Conservation (phyloP, 2,888 invertebrate genomes). For the Plagodis pulveraria region DNA sequence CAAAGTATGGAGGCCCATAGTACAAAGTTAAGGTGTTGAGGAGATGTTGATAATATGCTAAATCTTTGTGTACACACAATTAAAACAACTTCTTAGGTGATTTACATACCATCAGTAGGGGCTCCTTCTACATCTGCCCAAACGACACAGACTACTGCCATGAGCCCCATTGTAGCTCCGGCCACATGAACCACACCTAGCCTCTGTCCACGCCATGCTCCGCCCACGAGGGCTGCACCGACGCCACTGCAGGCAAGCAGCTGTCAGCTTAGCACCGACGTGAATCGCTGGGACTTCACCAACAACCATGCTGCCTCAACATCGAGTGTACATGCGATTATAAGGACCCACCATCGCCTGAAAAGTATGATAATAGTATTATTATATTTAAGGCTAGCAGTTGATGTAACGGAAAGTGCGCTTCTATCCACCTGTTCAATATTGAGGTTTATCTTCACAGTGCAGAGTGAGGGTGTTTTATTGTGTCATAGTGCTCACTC, state of each 20-base stretch:
- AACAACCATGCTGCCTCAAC: conserved; percentile 95
- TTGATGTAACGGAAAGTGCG: no score
- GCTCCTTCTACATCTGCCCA: conserved; percentile 92
- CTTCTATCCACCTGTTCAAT: no score
- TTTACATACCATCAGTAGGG: conserved; percentile 83
- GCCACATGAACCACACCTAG: conserved; percentile 91
- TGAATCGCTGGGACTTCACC: conserved; percentile 89
- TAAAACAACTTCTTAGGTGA: no score
- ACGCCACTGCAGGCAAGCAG: conserved; percentile 94
- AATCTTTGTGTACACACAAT: no score
- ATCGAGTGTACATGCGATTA: conserved; percentile 91
- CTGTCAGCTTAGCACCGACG: conserved; percentile 86
- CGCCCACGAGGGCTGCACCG: conserved; percentile 92
- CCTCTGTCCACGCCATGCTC: conserved; percentile 90
- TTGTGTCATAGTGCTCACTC: no score
- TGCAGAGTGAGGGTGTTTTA: no score
- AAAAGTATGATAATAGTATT: conserved; percentile 26
- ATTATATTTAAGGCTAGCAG: no score
- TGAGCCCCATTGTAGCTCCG: conserved; percentile 91
- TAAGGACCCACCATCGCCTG: conserved; percentile 88
- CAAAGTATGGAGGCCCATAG: no score
- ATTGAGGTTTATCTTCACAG: no score
- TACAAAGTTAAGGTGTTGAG: no score
- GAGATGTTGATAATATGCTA: no score
- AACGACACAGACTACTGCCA: conserved; percentile 93